Conservation (phyloP, 2,888 invertebrate genomes). For the Sturmia bella region DNA sequence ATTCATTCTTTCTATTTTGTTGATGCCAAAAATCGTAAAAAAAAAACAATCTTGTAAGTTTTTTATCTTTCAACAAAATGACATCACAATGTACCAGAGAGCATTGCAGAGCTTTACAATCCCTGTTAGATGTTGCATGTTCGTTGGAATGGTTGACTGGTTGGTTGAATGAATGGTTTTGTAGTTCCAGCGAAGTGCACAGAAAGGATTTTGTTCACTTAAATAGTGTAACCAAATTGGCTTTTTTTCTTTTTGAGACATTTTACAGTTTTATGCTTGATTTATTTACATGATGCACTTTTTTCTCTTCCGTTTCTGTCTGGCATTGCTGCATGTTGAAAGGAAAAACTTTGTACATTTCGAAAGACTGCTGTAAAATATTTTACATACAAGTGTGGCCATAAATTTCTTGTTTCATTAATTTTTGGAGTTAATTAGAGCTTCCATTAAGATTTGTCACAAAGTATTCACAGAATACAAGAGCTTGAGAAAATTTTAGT, state of each 20-base stretch:
- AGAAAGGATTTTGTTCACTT: conserved; percentile 63
- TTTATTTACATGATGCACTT: conserved; percentile 31
- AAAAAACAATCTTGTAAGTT: conserved; percentile 21
- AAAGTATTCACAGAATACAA: not conserved
- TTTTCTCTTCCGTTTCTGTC: conserved; percentile 4
- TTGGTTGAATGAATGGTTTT: conserved; percentile 24
- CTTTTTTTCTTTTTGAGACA: conserved; percentile 41
- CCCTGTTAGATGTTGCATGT: conserved; percentile 40
- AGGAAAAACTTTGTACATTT: not conserved
- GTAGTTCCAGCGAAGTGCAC: conserved; percentile 13
- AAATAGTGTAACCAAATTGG: conserved; percentile 64
- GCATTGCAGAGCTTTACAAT: conserved; percentile 34
- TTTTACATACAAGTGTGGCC: conserved; percentile 38
- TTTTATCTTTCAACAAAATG: conserved; percentile 42
- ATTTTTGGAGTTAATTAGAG: conserved; percentile 31
- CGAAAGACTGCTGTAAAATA: conserved; percentile 20
- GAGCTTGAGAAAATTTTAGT: too few relatives aligned
- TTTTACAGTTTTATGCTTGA: conserved; percentile 60
- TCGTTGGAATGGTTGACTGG: conserved; percentile 26
- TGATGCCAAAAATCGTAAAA: conserved; percentile 54
- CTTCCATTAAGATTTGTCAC: conserved; percentile 9
- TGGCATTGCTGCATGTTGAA: not conserved
- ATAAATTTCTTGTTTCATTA: conserved; percentile 12
- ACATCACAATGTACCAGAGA: conserved; percentile 29
- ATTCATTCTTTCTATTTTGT: conserved; percentile 28